A percentile compares a stretch with the other conserved stretches of the same genome.
These are phyloP conservation scores for Odontesthes bonariensis DNA, from an alignment of 2,113 vertebrate genomes.

Conservation along the genomic window DNA sequence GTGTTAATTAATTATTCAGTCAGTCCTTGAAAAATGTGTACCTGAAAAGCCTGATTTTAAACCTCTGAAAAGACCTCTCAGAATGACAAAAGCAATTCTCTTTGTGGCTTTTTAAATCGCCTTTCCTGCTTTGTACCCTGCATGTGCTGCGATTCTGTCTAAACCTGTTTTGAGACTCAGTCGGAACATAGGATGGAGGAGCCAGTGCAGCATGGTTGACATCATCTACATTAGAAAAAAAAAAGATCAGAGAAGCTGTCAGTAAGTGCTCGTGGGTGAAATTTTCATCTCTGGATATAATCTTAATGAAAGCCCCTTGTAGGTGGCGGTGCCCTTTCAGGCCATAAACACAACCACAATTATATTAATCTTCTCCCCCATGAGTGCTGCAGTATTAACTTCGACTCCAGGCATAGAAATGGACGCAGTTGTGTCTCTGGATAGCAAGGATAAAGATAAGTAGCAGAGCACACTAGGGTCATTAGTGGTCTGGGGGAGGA, in stretches of 20 bases:
- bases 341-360: conserved; percentile 57
- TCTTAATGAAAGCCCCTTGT: conserved; percentile 33
- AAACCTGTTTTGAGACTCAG: not conserved
- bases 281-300: conserved; percentile 50
- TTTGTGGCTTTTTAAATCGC: not conserved
- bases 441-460: conserved; percentile 61
- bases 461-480: conserved; percentile 57
- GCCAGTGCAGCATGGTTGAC: conserved; percentile 5
- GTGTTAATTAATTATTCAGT: conserved; percentile 10
- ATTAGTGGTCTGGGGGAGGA: conserved; percentile 57
- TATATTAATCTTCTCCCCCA: conserved; percentile 53
- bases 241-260: conserved; percentile 11
- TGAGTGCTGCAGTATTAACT: conserved; percentile 56
- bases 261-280: conserved; percentile 34
- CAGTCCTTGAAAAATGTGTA: conserved; percentile 11
- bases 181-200: not conserved
- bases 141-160: not conserved
- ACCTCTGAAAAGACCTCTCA: not conserved
- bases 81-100: conserved; percentile 1
- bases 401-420: conserved; percentile 46
- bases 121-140: not conserved
- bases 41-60: not conserved
- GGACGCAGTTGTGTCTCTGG: conserved; percentile 54
- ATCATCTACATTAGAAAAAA: conserved; percentile 5
- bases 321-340: conserved; percentile 55